A percentile compares a stretch with the other conserved stretches of the same genome.
Conservation (phyloP, 2,797 vertebrate genomes). For the Notoglanidium macrostoma region DNA sequence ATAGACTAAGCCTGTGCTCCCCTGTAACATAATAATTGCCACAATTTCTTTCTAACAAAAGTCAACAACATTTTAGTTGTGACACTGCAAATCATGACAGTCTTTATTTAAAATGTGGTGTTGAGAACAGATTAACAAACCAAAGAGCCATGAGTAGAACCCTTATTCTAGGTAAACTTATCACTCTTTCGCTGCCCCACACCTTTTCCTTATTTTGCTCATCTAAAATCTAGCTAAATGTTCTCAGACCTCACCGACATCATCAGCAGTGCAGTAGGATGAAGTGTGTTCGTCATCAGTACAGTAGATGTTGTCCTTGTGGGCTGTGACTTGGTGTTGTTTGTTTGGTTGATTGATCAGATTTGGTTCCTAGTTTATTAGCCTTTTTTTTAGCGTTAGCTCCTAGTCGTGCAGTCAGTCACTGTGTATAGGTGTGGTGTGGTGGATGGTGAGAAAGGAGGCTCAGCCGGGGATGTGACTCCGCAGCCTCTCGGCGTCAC, state of each 20-base stretch:
- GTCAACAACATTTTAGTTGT: neutral
- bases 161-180: conserved; percentile 30
- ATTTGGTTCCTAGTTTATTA: conserved; percentile 48
- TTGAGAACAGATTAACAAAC: conserved; percentile 68
- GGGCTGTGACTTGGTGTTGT: conserved; percentile 71
- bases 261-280: conserved; percentile 75
- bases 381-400: conserved; percentile 55
- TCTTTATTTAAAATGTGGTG: conserved; percentile 45
- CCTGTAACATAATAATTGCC: neutral
- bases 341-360: conserved; percentile 56
- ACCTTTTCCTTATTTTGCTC: conserved; percentile 12
- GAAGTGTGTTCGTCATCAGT: conserved; percentile 75
- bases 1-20: neutral
- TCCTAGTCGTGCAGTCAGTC: conserved; percentile 56
- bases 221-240: conserved; percentile 51
- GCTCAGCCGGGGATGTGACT: conserved; percentile 50
- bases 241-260: conserved; percentile 62
- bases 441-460: conserved; percentile 46
- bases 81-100: neutral
- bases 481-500: conserved; percentile 27
- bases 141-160: conserved; percentile 46
- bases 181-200: conserved; percentile 32
- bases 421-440: conserved; percentile 58
- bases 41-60: neutral
- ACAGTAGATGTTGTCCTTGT: conserved; percentile 73